A percentile compares a stretch with the other conserved stretches of the same genome.
These are phyloP conservation scores for Eupithecia dodoneata DNA, from an alignment of 2,888 invertebrate species.

Conservation along the genomic window DNA sequence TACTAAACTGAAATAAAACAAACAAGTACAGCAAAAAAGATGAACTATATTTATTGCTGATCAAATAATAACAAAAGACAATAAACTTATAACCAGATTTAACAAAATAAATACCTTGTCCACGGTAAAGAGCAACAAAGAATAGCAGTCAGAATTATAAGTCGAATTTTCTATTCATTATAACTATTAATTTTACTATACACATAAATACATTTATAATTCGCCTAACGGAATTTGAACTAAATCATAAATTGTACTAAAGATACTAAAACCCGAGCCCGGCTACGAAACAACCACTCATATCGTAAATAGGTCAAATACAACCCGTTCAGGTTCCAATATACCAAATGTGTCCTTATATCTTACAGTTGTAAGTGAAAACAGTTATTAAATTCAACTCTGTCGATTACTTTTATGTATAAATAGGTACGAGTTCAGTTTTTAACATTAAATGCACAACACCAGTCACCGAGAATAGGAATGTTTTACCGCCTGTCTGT, in stretches of 20 bases:
- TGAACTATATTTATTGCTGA: slow-evolving; percentile 79
- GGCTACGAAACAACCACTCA: slow-evolving; percentile 64
- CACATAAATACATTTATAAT: slow-evolving; percentile 68
- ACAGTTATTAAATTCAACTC: slow-evolving; percentile 14
- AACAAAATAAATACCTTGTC: slow-evolving; percentile 83
- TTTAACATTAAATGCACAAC: slow-evolving; percentile 67
- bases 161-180: slow-evolving; percentile 61
- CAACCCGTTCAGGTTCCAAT: slow-evolving; percentile 10
- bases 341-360: background rate
- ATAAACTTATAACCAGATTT: slow-evolving; percentile 79
- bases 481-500: slow-evolving; percentile 59
- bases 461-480: slow-evolving; percentile 71
- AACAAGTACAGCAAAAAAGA: slow-evolving; percentile 64
- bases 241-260: slow-evolving; percentile 78
- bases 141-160: slow-evolving; percentile 66
- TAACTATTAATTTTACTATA: slow-evolving; percentile 62
- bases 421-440: background rate
- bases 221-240: slow-evolving; percentile 68
- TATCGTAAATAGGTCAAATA: slow-evolving; percentile 11
- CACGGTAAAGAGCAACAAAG: slow-evolving; percentile 68
- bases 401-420: background rate
- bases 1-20: slow-evolving; percentile 48
- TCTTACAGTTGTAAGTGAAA: slow-evolving; percentile 7
- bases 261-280: slow-evolving; percentile 52
- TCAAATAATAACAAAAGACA: slow-evolving; percentile 79